Percentiles rank a stretch among this genome's conserved stretches.
Conservation (phyloP, 2,888 invertebrate species). For the Notodonta ziczac region DNA sequence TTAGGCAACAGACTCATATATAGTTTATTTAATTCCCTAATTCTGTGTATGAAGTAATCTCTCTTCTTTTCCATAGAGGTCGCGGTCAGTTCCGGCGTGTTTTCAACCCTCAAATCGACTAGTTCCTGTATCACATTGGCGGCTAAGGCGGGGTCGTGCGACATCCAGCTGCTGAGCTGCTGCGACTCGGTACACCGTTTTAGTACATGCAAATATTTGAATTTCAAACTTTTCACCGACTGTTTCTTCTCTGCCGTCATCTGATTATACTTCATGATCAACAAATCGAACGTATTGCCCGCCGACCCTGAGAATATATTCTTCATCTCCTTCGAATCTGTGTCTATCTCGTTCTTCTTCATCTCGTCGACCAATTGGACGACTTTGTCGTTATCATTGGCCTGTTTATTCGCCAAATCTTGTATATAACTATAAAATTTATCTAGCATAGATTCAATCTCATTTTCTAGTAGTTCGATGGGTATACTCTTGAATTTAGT, state of each 20-base stretch:
- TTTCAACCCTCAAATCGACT: slow-evolving; percentile 61
- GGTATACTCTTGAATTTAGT: slow-evolving; percentile 70
- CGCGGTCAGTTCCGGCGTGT: slow-evolving; percentile 53
- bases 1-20: slow-evolving; percentile 74
- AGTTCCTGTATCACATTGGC: slow-evolving; percentile 68
- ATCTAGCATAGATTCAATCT: slow-evolving; percentile 68
- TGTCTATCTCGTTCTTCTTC: slow-evolving; percentile 44
- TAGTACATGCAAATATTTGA: slow-evolving; percentile 71
- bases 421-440: slow-evolving; percentile 73
- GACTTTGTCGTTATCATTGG: slow-evolving; percentile 58
- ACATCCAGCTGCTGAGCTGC: slow-evolving; percentile 64
- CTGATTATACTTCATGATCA: slow-evolving; percentile 69
- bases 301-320: slow-evolving; percentile 18
- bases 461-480: slow-evolving; percentile 62
- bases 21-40: slow-evolving; percentile 64
- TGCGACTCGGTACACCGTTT: slow-evolving; percentile 66
- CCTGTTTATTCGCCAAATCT: slow-evolving; percentile 63
- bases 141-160: slow-evolving; percentile 66
- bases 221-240: slow-evolving; percentile 65
- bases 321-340: slow-evolving; percentile 42
- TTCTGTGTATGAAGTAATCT: slow-evolving; percentile 63
- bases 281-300: slow-evolving; percentile 66
- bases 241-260: slow-evolving; percentile 65
- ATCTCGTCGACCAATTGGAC: slow-evolving; percentile 66
- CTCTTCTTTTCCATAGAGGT: slow-evolving; percentile 59